Evolutionary conservation across 2,888 invertebrate genomes (phyloP), one percentile per base, ranked within the genome.

Genomic region (Aleiodes leptofemur): DNA sequence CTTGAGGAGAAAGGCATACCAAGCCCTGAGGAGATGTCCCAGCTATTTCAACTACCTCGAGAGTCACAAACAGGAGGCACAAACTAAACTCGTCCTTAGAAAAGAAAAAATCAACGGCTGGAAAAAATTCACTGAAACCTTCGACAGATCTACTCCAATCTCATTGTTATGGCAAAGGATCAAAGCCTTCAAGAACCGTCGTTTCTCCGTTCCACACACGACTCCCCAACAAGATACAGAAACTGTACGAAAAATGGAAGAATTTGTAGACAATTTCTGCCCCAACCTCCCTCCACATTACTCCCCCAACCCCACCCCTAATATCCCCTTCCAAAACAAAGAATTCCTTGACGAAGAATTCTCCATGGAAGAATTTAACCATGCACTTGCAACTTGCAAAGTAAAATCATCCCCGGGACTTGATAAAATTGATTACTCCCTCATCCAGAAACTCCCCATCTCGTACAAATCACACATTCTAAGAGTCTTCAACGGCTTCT

Each of bases 151-250:
- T 29, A 16, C 70, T 16, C 51, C 72, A 3, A 23, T 70, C 5
- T 13, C 38, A 3, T 23, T 13, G 2, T 11, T 70, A 2, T 70
- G 70, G 56, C 38, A 56, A 70, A 70, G 53, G 56, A 70, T 56
- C 8, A 56, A 70, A 56, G 16, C 56, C 1, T 70, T 14, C 16
- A 70, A 56, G 23, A 70, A 70, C n/a, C 31, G 70, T 34, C 56
- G 43, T 8, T 43, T 43, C 7, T 61, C n/a, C 9, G 5, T 53
- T 16, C 61, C 56, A 4, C 23, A 16, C 6, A 38, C 61, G 0
- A 14, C 61, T 11, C 43, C 61, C 43, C 34, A 43, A 61, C 61
- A 61, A 61, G 61, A 31, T 13, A 23, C 23, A 38, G 61, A 61
- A 34, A 48, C 16, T 6, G 6, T 23, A 9, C n/a, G 14, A 1